Conservation (phyloP, 2,113 vertebrate genomes). For the Psilopogon haemacephalus region DNA sequence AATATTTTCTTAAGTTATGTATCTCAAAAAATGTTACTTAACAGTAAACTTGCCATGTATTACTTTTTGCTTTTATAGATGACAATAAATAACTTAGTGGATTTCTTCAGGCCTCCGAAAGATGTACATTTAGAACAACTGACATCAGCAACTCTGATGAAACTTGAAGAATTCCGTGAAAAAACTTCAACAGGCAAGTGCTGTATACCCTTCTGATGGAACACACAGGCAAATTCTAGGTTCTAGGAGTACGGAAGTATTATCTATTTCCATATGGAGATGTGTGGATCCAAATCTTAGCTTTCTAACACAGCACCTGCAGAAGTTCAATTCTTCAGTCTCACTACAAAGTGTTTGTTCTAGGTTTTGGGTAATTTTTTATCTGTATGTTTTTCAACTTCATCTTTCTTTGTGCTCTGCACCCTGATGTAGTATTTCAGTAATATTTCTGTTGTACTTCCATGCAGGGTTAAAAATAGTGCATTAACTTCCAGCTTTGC, state of each 20-base stretch:
- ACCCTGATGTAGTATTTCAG: background rate
- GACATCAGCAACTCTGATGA: conserved; percentile 92
- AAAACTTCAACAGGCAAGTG: conserved; percentile 92
- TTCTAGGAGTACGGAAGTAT: background rate
- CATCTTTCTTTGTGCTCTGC: background rate
- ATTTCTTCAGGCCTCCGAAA: conserved; percentile 91
- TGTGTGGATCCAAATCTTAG: background rate
- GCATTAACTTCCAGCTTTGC: background rate
- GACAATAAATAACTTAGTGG: conserved; percentile 90
- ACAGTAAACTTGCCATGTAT: background rate
- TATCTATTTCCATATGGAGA: background rate
- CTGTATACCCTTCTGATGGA: background rate
- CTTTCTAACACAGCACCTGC: background rate
- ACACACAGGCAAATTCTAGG: background rate
- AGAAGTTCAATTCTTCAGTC: background rate
- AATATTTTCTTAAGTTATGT: background rate
- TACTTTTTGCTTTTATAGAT: conserved; percentile 74
- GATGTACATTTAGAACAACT: conserved; percentile 90
- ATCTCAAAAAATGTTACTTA: background rate
- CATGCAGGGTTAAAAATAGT: background rate
- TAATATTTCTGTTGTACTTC: background rate
- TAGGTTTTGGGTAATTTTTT: background rate
- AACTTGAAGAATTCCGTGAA: conserved; percentile 96
- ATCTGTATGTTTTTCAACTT: background rate
- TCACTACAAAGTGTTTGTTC: background rate